Evolutionary conservation across 2,113 vertebrate species (phyloP).

Genomic region (Cettia cetti): DNA sequence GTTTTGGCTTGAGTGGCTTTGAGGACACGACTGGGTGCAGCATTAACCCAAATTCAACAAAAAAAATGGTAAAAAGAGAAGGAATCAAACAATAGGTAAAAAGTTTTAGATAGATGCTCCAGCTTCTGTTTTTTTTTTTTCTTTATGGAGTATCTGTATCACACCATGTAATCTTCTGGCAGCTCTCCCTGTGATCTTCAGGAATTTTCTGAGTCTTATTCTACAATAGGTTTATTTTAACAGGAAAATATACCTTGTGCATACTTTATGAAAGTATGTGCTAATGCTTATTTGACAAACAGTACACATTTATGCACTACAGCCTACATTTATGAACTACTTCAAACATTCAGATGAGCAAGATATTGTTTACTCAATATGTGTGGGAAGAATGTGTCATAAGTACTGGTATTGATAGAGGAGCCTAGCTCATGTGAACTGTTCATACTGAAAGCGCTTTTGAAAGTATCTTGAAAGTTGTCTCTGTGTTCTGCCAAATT

Average conservation of each 20-base stretch:
- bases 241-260: neutral
- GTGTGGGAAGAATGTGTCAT: neutral
- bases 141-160: neutral
- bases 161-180: neutral
- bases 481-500: neutral
- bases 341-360: neutral
- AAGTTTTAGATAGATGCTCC: neutral
- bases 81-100: neutral
- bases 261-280: neutral
- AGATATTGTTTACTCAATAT: neutral
- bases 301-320: neutral
- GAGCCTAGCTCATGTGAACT: neutral
- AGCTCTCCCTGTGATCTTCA: neutral
- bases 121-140: neutral
- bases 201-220: neutral
- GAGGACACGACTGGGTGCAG: neutral
- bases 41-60: neutral
- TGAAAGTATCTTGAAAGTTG: neutral
- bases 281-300: neutral
- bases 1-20: neutral
- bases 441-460: neutral
- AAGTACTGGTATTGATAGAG: neutral
- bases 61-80: neutral
- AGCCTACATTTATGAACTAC: neutral
- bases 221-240: neutral